Evolutionary conservation across 2,113 vertebrate genomes (phyloP).

Genomic region (Montifringilla adamsi): DNA sequence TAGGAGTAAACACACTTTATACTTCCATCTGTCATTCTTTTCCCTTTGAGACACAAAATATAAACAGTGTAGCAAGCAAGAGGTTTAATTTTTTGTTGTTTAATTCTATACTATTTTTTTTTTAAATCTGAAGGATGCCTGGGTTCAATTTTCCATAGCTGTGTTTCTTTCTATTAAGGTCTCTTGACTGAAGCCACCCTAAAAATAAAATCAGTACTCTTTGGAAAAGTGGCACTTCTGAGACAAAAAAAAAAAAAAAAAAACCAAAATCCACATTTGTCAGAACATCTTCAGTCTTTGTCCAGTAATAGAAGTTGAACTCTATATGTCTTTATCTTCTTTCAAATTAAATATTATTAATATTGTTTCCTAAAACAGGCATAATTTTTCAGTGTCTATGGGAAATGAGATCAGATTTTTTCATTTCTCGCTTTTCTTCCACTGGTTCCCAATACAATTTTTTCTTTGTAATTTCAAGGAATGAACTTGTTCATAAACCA

Average conservation of each 20-base stretch:
- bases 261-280: too few relatives aligned
- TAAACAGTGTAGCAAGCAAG: neutral
- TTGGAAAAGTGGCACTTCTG: neutral
- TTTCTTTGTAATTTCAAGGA: neutral
- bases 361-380: neutral
- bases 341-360: neutral
- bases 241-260: neutral
- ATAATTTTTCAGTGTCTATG: neutral
- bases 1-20: conserved; percentile 75
- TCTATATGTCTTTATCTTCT: neutral
- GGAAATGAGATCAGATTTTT: neutral
- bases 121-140: neutral
- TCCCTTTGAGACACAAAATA: conserved; percentile 32
- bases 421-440: neutral
- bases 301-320: neutral
- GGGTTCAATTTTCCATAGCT: neutral
- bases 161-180: neutral
- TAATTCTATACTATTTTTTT: neutral
- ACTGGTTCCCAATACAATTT: neutral
- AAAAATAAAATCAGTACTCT: neutral
- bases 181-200: neutral
- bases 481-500: neutral
- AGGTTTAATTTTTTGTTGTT: conserved; percentile 1
- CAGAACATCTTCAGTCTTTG: neutral
- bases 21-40: conserved; percentile 75